These are phyloP conservation scores for Nothoprocta perdicaria DNA, from an alignment of 2,113 vertebrate genomes.

Conservation along the genomic window DNA sequence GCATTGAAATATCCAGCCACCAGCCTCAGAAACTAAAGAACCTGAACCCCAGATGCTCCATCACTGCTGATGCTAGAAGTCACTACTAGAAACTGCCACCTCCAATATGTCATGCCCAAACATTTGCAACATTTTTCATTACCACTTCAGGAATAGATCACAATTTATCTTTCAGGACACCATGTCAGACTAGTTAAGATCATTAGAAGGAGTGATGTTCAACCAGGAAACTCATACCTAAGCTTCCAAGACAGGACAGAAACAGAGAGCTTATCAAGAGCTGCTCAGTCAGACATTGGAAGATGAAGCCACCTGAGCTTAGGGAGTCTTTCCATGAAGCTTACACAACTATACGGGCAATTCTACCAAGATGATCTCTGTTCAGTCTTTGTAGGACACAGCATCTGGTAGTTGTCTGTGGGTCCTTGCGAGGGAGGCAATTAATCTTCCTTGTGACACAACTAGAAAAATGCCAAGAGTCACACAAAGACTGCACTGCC, in stretches of 20 bases:
- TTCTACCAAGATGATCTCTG: no score
- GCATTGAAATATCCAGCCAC: not conserved
- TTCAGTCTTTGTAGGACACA: not conserved
- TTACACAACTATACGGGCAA: no score
- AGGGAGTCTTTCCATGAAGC: not conserved
- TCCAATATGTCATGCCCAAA: not conserved
- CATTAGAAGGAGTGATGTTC: not conserved
- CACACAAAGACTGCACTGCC: no score
- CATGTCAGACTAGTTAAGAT: not conserved
- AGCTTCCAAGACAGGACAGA: not conserved
- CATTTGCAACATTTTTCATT: not conserved
- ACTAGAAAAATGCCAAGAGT: no score
- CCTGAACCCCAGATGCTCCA: no score
- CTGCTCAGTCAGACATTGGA: not conserved
- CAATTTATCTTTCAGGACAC: not conserved
- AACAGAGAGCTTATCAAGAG: not conserved
- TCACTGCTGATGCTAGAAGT: not conserved
- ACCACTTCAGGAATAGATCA: not conserved
- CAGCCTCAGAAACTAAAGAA: not conserved
- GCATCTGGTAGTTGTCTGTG: not conserved
- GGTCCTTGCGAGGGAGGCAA: not conserved
- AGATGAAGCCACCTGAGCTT: not conserved
- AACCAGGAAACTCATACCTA: not conserved
- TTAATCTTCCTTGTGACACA: not conserved
- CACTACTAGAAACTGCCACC: not conserved